Base-by-base conservation (phyloP, 2,113 vertebrate species). In the Rissa tridactyla region DNA sequence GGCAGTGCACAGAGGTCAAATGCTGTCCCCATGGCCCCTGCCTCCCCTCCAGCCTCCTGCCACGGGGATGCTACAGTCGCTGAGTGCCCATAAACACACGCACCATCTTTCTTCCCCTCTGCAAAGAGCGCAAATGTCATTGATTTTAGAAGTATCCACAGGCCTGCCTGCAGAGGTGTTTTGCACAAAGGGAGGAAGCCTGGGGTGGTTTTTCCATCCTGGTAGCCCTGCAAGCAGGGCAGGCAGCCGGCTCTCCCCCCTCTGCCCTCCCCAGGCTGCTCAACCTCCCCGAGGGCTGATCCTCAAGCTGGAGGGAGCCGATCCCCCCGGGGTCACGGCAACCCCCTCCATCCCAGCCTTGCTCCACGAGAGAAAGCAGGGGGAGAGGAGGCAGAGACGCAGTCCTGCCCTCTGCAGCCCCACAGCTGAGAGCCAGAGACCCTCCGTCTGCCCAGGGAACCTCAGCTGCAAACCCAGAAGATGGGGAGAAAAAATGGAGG, bases 91-190 rank as follows among this genome's bases (percentile, higher is more conserved):
- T 85, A 90, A 96, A 91, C 65, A 52, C 9, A 0, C 1, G 6
- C 62, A 36, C 14, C 47, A 54, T 75, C 65, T 64, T 68, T 57
- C n/a, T 47, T 86, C 71, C 84, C 72, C 80, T 92, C 88, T 85
- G 49, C 91, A 79, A 96, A 88, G 76, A 96, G 85, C 26, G 51
- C 85, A 95, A 94, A 88, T 88, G 91, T 70, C 73, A 97, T 86
- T 97, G 97, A 97, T 98, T 96, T 96, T 95, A 85, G 92, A 90
- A 96, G 97, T 94, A 85, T 78, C 68, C 1, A 5, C 85, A 84
- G 79, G 76, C 68, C 71, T 92, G 61, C 89, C 85, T 16, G 6
- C 95, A 96, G 78, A 94, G 73, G 55, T 84, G 76, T 96, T 97
- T 96, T 88, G 85, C 76, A 84, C 90, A 86, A 89, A 92, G 82